Evolutionary conservation across 2,797 vertebrate species (phyloP).

Genomic region (Danionella dracula): DNA sequence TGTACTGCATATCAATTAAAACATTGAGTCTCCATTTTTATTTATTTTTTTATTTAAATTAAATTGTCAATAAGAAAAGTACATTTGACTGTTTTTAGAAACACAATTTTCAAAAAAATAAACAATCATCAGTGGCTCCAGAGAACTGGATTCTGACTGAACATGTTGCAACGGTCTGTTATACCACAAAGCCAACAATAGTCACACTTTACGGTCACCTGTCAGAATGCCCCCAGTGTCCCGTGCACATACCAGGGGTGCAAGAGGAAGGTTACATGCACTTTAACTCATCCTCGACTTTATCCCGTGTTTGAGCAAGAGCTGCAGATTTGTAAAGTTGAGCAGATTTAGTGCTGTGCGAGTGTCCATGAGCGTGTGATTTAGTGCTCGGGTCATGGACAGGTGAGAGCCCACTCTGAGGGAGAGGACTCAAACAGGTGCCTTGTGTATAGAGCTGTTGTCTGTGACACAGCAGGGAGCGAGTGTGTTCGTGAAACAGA

Average conservation of each 20-base stretch:
- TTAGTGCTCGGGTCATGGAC: conserved; percentile 31
- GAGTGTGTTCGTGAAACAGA: background rate
- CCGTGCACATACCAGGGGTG: conserved; percentile 7
- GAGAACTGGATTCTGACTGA: too few relatives aligned
- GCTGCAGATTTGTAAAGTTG: conserved; percentile 23
- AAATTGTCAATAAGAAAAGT: too few relatives aligned
- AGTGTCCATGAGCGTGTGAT: conserved; percentile 26
- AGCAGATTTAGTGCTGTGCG: conserved; percentile 22
- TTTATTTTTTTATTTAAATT: too few relatives aligned
- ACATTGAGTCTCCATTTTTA: too few relatives aligned
- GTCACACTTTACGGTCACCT: conserved; percentile 27
- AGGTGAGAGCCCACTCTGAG: conserved; percentile 27
- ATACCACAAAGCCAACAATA: conserved; percentile 29
- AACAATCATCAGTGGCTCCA: too few relatives aligned
- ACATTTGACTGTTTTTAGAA: too few relatives aligned
- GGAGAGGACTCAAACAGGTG: conserved; percentile 13
- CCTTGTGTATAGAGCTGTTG: conserved; percentile 28
- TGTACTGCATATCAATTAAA: too few relatives aligned
- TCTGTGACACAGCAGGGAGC: conserved; percentile 33
- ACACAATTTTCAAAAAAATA: too few relatives aligned
- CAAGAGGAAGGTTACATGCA: background rate
- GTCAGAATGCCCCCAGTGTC: conserved; percentile 7
- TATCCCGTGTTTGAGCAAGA: conserved; percentile 6
- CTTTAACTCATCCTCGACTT: conserved; percentile 21
- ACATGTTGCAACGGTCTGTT: background rate